phyloP scores from a whole-genome alignment of 2,797 vertebrate species.

The Sebastes minor region DNA sequence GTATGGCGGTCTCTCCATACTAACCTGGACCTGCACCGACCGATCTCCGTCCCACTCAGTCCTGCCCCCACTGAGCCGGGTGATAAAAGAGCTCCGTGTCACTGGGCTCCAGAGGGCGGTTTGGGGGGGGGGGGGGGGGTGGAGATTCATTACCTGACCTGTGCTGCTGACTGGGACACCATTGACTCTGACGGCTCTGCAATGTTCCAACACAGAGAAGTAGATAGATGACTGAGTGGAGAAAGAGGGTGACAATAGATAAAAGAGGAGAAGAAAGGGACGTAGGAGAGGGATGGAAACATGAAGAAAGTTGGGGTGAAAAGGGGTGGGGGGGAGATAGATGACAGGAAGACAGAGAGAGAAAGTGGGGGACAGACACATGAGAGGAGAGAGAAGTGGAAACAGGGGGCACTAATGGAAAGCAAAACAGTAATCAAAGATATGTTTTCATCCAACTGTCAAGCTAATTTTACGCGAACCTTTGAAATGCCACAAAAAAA shows the following conservation, averaged over 20 bases:
- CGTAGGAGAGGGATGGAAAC: slow-evolving; percentile 10
- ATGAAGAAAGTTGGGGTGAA: slow-evolving; percentile 7
- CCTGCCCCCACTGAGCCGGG: slow-evolving; percentile 45
- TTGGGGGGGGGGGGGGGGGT: neutral
- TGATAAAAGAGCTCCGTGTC: slow-evolving; percentile 53
- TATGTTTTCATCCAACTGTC: slow-evolving; percentile 50
- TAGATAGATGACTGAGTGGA: slow-evolving; percentile 59
- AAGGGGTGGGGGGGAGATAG: slow-evolving; percentile 4
- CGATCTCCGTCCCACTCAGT: slow-evolving; percentile 35
- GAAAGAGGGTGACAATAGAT: slow-evolving; percentile 30
- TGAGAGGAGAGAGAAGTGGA: slow-evolving; percentile 13
- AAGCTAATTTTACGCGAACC: slow-evolving; percentile 44
- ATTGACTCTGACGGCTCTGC: slow-evolving; percentile 47
- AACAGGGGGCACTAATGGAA: slow-evolving; percentile 23
- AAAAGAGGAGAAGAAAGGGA: slow-evolving; percentile 31
- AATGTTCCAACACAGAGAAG: slow-evolving; percentile 49
- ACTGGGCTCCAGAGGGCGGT: slow-evolving; percentile 36
- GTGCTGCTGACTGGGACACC: slow-evolving; percentile 57
- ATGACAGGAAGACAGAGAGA: slow-evolving; percentile 25
- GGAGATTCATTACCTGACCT: slow-evolving; percentile 65
- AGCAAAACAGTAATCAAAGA: slow-evolving; percentile 12
- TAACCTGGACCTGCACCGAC: slow-evolving; percentile 54
- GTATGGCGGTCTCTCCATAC: slow-evolving; percentile 51
- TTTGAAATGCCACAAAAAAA: slow-evolving; percentile 42
- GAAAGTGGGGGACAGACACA: neutral